A percentile compares a stretch with the other conserved stretches of the same genome.
Evolutionary conservation across 2,113 vertebrate genomes (phyloP).

Genomic region (Leptocoma aspasia): DNA sequence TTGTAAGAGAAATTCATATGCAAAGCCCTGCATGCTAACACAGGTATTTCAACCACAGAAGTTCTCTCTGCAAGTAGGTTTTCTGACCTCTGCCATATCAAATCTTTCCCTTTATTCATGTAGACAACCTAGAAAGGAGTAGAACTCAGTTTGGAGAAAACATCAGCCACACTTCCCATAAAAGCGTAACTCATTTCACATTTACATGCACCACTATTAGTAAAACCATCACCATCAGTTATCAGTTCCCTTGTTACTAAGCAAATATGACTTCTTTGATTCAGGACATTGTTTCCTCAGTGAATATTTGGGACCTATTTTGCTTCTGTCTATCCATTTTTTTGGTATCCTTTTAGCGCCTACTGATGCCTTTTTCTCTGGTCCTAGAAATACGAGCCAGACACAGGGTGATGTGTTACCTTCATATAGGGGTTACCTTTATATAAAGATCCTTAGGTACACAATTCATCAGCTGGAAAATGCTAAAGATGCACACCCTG

Average conservation of each 20-base stretch:
- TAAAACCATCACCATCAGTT: background rate
- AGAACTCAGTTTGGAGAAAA: background rate
- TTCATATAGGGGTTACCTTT: background rate
- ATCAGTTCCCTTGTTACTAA: background rate
- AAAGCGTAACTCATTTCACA: background rate
- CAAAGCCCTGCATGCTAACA: background rate
- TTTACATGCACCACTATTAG: background rate
- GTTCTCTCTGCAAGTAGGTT: background rate
- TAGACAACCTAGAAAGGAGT: background rate
- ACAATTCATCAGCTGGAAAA: background rate
- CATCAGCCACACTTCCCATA: background rate
- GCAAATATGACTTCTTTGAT: background rate
- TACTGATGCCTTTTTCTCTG: background rate
- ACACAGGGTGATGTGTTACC: background rate
- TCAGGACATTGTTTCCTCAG: background rate
- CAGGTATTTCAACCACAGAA: background rate
- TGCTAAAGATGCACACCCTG: background rate
- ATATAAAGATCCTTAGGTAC: background rate
- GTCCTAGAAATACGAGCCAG: background rate
- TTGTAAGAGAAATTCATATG: background rate
- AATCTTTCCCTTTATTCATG: background rate
- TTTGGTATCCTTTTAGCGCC: background rate
- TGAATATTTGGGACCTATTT: background rate
- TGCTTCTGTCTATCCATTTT: background rate
- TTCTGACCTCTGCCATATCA: background rate